Base-by-base conservation (phyloP, 1,140 invertebrate genomes). In the Sycophila sp. region DNA sequence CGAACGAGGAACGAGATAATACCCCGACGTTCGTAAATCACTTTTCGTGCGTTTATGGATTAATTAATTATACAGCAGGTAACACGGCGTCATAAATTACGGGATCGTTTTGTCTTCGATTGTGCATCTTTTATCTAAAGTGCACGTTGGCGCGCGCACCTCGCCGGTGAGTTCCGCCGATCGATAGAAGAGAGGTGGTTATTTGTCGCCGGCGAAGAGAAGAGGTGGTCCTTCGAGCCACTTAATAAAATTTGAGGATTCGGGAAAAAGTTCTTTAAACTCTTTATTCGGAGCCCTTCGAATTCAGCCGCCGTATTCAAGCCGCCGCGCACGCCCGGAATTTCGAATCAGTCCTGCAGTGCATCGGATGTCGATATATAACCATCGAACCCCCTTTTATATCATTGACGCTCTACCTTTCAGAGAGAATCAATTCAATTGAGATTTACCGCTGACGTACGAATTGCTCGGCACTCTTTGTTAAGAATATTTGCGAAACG, bases 61-160 rank as follows among this genome's bases (percentile, higher is more conserved):
- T n/a, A 62, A 62, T 62, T 49, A 49, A 49, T 63, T 32, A 24
- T 32, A 49, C 13, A 24, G 17, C 40, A 22, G 17, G 22, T 58
- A 36, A 58, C 17, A n/a, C n/a, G n/a, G 42, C 13, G 60, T 63
- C 19, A 63, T 47, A 63, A 63, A 63, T 63, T 63, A 19, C 42
- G 42, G 24, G n/a, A n/a, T n/a, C n/a, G n/a, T n/a, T n/a, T n/a
- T n/a, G n/a, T n/a, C n/a, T n/a, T n/a, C n/a, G n/a, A n/a, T n/a
- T n/a, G n/a, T n/a, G n/a, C n/a, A n/a, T n/a, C n/a, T n/a, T n/a
- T n/a, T n/a, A n/a, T n/a, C n/a, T n/a, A n/a, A n/a, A n/a, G n/a
- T n/a, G n/a, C n/a, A n/a, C n/a, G n/a, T n/a, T n/a, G n/a, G n/a
- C n/a, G n/a, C n/a, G n/a, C n/a, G n/a, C n/a, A n/a, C n/a, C n/a